These are phyloP conservation scores for Malurus leucopterus DNA, from an alignment of 2,797 vertebrate genomes.

Conservation along the genomic window DNA sequence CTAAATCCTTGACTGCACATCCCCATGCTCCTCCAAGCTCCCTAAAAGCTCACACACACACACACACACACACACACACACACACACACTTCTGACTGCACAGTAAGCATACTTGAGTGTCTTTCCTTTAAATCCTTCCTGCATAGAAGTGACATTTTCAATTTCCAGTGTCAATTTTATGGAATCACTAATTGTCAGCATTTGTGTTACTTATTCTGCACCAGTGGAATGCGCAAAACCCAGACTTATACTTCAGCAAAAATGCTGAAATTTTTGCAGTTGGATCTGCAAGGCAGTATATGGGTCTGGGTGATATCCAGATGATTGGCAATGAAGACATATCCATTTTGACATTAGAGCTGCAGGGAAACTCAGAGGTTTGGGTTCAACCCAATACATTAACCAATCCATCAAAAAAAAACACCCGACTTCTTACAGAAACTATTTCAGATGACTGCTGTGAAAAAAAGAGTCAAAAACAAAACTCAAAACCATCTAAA, in stretches of 20 bases:
- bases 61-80: no score
- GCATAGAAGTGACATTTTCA: neutral
- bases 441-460: neutral
- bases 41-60: neutral
- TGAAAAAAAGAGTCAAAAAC: neutral
- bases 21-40: neutral
- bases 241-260: neutral
- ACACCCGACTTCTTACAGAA: neutral
- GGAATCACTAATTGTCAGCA: neutral
- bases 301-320: neutral
- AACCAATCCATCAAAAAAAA: neutral
- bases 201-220: neutral
- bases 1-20: neutral
- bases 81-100: neutral
- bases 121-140: neutral
- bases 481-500: neutral
- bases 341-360: neutral
- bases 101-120: neutral
- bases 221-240: neutral
- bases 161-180: neutral
- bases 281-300: neutral
- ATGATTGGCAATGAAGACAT: neutral
- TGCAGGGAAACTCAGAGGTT: neutral
- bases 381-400: neutral
- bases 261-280: neutral